Evolutionary conservation across 2,797 vertebrate genomes (phyloP).

Genomic region (Hippopotamyrus pictus): DNA sequence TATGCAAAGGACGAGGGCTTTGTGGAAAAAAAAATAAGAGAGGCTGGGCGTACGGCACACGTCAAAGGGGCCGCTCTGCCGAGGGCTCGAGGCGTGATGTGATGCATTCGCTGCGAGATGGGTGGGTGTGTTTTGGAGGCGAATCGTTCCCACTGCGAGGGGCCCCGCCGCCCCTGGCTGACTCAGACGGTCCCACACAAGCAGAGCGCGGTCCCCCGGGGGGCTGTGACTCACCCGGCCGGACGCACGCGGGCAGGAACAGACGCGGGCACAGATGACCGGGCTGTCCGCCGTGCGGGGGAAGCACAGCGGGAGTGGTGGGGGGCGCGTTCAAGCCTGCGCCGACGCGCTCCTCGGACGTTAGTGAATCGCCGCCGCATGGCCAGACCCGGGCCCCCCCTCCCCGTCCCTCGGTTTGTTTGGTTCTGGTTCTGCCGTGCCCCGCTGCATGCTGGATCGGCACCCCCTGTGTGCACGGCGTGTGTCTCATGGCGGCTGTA

Average conservation of each 20-base stretch:
- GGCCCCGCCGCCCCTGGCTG: constrained; percentile 36
- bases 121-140: constrained; percentile 37
- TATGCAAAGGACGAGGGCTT: neutral
- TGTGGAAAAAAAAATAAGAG: neutral
- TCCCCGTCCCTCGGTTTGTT: neutral
- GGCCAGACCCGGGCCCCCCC: neutral
- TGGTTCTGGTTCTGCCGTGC: neutral
- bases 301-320: neutral
- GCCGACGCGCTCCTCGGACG: neutral
- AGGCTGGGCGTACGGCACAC: neutral
- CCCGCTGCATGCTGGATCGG: neutral
- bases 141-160: constrained; percentile 37
- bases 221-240: constrained; percentile 35
- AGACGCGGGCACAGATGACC: constrained; percentile 22
- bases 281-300: neutral
- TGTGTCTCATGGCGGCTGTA: constrained; percentile 1
- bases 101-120: constrained; percentile 16
- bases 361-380: neutral
- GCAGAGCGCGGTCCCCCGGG: constrained; percentile 18
- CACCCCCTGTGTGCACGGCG: neutral
- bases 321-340: neutral
- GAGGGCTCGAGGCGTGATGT: constrained; percentile 12
- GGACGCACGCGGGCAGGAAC: constrained; percentile 13
- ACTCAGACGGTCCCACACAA: constrained; percentile 42
- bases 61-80: neutral